These are phyloP conservation scores for Allygus modestus DNA, from an alignment of 2,888 invertebrate species.

Conservation along the genomic window DNA sequence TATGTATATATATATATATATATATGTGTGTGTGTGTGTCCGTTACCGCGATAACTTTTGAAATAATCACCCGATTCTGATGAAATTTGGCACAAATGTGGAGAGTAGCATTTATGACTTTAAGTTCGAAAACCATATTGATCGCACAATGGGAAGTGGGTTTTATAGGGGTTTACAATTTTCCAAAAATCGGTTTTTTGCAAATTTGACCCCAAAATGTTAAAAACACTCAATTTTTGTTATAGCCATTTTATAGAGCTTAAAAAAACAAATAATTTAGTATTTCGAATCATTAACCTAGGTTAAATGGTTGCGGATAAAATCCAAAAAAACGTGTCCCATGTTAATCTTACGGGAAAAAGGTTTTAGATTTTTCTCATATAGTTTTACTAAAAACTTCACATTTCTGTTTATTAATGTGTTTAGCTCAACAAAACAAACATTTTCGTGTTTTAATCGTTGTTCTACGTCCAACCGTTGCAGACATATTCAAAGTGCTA, in stretches of 20 bases:
- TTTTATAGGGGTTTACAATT: not conserved
- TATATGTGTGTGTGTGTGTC: not conserved
- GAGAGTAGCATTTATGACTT: not conserved
- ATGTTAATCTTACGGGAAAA: not conserved
- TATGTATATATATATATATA: not conserved
- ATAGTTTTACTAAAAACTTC: too few species aligned
- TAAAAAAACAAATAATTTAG: not conserved
- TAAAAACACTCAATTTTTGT: not conserved
- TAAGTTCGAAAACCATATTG: not conserved
- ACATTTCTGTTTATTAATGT: too few species aligned
- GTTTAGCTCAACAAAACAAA: too few species aligned
- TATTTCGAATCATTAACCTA: not conserved
- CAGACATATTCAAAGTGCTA: too few species aligned
- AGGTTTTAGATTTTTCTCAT: too few species aligned
- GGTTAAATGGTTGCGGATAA: not conserved
- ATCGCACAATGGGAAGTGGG: not conserved
- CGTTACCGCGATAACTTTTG: not conserved
- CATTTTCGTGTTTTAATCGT: too few species aligned
- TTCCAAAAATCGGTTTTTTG: not conserved
- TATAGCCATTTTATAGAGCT: not conserved
- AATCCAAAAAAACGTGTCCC: not conserved
- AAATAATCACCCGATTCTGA: not conserved
- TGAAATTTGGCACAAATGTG: not conserved
- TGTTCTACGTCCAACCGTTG: too few species aligned
- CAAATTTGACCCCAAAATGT: not conserved